Conservation (phyloP, 92 coral and sea anemone genomes). For the Hydrozoanthus gracilis region DNA sequence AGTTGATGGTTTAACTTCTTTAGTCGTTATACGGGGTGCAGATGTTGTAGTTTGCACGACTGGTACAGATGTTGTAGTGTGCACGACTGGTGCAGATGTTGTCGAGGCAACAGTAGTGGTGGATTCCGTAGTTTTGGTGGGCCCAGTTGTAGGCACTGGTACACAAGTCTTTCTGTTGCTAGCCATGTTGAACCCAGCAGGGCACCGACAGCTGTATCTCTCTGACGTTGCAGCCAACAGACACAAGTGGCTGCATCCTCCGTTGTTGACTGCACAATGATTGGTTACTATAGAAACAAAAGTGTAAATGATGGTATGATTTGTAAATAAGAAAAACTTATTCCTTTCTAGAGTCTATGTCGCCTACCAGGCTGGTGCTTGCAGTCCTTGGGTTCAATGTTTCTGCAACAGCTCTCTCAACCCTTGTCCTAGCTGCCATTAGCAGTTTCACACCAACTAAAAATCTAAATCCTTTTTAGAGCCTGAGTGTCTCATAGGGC, state of each 20-base stretch:
- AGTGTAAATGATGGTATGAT: no score
- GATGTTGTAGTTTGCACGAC: background rate
- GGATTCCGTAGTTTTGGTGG: constrained; percentile 39
- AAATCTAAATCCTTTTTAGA: no score
- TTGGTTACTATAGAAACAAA: constrained; percentile 61
- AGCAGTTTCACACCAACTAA: no score
- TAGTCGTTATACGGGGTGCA: background rate
- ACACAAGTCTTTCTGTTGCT: constrained; percentile 70
- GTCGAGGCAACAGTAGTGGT: background rate
- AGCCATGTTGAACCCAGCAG: constrained; percentile 79
- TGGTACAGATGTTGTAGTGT: background rate
- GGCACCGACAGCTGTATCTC: constrained; percentile 80
- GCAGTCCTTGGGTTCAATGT: no score
- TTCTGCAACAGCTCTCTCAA: no score
- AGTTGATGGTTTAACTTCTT: background rate
- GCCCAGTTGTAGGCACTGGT: constrained; percentile 54
- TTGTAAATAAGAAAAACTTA: no score
- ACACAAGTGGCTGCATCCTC: constrained; percentile 95
- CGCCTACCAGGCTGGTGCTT: no score
- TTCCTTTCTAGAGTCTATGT: no score
- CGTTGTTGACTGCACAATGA: constrained; percentile 80
- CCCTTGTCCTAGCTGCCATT: no score
- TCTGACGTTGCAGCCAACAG: constrained; percentile 62
- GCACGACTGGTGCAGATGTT: background rate
- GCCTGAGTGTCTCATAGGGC: no score